Conservation (phyloP, 2,888 invertebrate genomes). For the Drosophila maculinotata region DNA sequence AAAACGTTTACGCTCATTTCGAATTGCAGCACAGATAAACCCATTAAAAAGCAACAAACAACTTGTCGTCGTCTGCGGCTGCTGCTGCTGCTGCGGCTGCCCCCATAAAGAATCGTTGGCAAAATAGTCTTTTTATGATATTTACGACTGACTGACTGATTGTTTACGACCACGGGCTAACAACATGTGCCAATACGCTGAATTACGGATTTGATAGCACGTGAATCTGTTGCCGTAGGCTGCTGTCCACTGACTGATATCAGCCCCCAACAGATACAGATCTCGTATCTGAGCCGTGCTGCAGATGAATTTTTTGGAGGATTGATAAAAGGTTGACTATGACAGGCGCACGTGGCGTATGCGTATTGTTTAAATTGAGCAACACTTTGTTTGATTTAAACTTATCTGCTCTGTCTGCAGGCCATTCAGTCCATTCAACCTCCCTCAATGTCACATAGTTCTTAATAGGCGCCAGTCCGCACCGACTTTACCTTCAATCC, state of each 20-base stretch:
- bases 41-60: conserved; percentile 43
- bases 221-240: conserved; percentile 52
- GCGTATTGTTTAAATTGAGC: conserved; percentile 60
- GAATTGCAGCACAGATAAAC: conserved; percentile 60
- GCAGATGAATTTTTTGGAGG: conserved; percentile 65
- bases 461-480: conserved; percentile 19
- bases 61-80: conserved; percentile 9
- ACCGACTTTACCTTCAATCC: conserved; percentile 20
- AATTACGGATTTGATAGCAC: conserved; percentile 60
- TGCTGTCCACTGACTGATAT: conserved; percentile 42
- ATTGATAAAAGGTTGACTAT: conserved; percentile 63
- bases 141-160: too few relatives aligned
- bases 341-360: conserved; percentile 55
- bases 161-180: conserved; percentile 18
- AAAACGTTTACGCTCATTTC: conserved; percentile 52
- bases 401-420: conserved; percentile 28
- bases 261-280: conserved; percentile 4
- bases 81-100: not conserved
- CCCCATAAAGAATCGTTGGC: conserved; percentile 33
- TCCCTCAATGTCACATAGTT: conserved; percentile 53
- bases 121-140: conserved; percentile 22
- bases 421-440: conserved; percentile 16
- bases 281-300: conserved; percentile 47
- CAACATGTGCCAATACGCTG: conserved; percentile 57
- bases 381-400: conserved; percentile 17